Evolutionary conservation across 2,888 invertebrate species (phyloP), one percentile per base, ranked within the genome.

Genomic region (Desoria tigrina): DNA sequence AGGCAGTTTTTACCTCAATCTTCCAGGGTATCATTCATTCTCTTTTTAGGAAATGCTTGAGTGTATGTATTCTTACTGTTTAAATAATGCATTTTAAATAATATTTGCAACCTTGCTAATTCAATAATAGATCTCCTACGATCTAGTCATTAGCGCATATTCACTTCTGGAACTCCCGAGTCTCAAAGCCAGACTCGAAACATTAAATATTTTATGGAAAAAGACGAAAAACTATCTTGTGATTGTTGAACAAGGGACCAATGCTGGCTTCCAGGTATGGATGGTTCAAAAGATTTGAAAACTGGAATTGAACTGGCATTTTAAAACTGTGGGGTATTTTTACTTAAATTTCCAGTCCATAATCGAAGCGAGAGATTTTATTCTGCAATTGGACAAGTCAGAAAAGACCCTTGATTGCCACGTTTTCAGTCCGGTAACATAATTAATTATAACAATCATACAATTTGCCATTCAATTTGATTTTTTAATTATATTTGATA

Each of bases 211-310:
- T 77, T 82, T 96, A 9, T 96, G 95, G 95, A 86, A 86, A 61
- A 94, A 91, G 82, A 92, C 94, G 0, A 84, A 87, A 72, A 85
- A 88, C 14, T 93, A 89, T 79, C 81, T 96, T 78, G 84, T 96
- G 16, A 83, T 96, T 3, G 85, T 93, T 0, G 95, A 96, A 81
- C 86, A 88, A 73, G 95, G 95, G 4, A 88, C 88, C 0, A 86
- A 86, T 70, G 87, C 89, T 45, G 95, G 94, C 1, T 94, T 90
- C 78, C 84, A 85, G 78, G 84, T 91, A 74, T 58, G 62, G 28
- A 55, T 37, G 49, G n/a, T 58, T 11, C 6, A 16, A n/a, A n/a
- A 37, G 21, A 18, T 65, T 56, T 14, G 16, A 50, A 58, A 14
- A 39, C 28, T 32, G 23, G 26, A 18, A 21, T 21, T 45, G 16